Base-by-base conservation (phyloP, 2,888 invertebrate species). In the Ernsta delagoae region DNA sequence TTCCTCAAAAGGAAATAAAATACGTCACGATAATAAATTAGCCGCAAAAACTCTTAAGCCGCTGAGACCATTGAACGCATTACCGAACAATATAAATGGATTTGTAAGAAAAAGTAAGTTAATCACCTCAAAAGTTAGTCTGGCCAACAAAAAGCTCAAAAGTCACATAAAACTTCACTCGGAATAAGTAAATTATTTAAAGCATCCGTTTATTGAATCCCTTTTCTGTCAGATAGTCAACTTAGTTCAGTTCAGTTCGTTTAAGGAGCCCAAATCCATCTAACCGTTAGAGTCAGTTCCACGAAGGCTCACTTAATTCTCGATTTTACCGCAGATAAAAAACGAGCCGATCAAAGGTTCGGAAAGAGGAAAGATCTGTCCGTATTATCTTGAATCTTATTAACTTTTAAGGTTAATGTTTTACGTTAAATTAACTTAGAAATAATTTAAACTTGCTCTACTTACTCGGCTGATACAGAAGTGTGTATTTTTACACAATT, bases 221-320 rank as follows among this genome's bases (percentile, higher is more conserved):
- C 50, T 24, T 53, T 24, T 53, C 6, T 12, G 8, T 53, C 48
- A 16, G 50, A 53, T 53, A 53, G 12, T 16, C 43, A 9, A 48
- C 50, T 53, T 53, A 53, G 8, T 24, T 53, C 50, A 8, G 50
- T 53, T 53, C 50, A 53, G 24, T 53, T 53, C 50, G 16, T 53
- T 8, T 24, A 53, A 16, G 6, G 16, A 53, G 16, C 8, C 50
- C 8, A 53, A 53, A 53, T 24, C 50, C 50, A 53, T 53, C 24
- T 16, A 7, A 53, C 50, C 50, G 50, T 16, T 53, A 53, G 24
- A 24, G 24, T 53, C 50, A 24, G 50, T 53, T 53, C 50, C 24
- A 53, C 4, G 12, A 53, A 53, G 8, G 50, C 16, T 53, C 50
- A 24, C 50, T 53, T 53, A 24, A 53, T 24, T 53, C 50, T 53